A percentile compares a stretch with the other conserved stretches of the same genome.
Evolutionary conservation across 2,888 invertebrate genomes (phyloP).

Genomic region (Hermodice carunculata): DNA sequence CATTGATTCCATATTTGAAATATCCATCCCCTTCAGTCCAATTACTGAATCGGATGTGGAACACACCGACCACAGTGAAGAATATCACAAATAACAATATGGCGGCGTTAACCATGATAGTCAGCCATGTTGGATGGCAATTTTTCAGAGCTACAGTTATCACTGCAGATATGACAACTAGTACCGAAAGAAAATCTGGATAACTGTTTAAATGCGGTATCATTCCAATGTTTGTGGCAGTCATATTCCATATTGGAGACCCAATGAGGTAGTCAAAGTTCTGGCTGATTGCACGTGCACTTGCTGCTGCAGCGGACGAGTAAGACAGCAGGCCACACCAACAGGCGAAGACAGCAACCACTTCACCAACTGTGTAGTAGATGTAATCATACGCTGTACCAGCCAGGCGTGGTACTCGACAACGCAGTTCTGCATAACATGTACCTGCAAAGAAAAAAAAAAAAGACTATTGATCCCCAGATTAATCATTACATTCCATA

Average conservation of each 20-base stretch:
- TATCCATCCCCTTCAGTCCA: neutral
- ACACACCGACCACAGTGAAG: neutral
- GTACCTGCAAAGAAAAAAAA: slow-evolving; percentile 11
- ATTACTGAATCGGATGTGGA: neutral
- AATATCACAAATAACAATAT: neutral
- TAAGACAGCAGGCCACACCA: neutral
- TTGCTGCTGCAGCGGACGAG: neutral
- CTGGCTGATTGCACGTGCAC: neutral
- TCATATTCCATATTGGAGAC: neutral
- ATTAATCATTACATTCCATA: no score
- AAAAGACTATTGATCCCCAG: no score
- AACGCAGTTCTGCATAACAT: slow-evolving; percentile 16
- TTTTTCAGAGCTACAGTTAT: neutral
- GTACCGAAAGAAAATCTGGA: neutral
- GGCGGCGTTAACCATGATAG: no score
- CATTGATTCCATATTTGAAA: neutral
- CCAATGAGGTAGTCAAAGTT: slow-evolving; percentile 1
- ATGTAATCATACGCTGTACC: slow-evolving; percentile 15
- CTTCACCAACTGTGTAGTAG: slow-evolving; percentile 15
- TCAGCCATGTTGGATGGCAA: no score
- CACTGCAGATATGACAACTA: neutral
- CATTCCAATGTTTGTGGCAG: neutral
- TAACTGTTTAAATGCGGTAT: neutral
- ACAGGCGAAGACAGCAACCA: slow-evolving; percentile 2
- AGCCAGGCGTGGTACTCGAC: slow-evolving; percentile 10